A percentile compares a stretch with the other conserved stretches of the same genome.
phyloP scores from a whole-genome alignment of 1,140 invertebrate species.

The Anthonomus grandis region DNA sequence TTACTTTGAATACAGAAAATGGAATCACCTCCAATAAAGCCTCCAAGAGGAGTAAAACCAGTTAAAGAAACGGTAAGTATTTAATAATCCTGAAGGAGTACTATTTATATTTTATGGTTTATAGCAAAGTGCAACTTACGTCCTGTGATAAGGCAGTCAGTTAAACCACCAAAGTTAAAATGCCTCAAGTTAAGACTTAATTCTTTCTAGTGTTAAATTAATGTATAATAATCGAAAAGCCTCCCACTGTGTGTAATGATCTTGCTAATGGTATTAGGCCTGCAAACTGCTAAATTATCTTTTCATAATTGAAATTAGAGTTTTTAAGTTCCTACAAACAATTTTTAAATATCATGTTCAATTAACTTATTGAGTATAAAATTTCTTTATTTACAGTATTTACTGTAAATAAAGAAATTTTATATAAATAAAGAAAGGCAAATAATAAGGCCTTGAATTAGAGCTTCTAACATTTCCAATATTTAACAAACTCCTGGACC shows the following conservation, averaged over 20 bases:
- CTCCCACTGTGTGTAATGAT: not conserved
- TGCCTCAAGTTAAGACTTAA: not conserved
- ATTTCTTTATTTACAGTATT: too few species aligned
- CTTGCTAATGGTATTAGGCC: not conserved
- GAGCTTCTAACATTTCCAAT: too few species aligned
- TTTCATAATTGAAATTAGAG: not conserved
- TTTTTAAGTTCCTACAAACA: slow-evolving; percentile 28
- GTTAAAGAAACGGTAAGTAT: slow-evolving; percentile 73
- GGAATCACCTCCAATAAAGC: slow-evolving; percentile 66
- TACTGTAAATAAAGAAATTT: too few species aligned
- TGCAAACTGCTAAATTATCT: not conserved
- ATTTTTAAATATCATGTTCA: slow-evolving; percentile 18
- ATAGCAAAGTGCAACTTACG: slow-evolving; percentile 7
- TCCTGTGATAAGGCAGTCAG: not conserved
- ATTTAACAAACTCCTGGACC: too few species aligned
- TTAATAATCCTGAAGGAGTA: not conserved
- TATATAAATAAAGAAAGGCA: too few species aligned
- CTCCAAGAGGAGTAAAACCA: slow-evolving; percentile 75
- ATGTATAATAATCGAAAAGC: not conserved
- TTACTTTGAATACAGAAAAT: too few species aligned
- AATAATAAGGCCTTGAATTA: too few species aligned
- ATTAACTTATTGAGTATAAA: too few species aligned
- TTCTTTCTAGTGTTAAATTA: not conserved
- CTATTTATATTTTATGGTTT: not conserved
- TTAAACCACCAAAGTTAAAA: not conserved